Base-by-base conservation (phyloP, 1,140 invertebrate genomes). In the Dryas iulia region DNA sequence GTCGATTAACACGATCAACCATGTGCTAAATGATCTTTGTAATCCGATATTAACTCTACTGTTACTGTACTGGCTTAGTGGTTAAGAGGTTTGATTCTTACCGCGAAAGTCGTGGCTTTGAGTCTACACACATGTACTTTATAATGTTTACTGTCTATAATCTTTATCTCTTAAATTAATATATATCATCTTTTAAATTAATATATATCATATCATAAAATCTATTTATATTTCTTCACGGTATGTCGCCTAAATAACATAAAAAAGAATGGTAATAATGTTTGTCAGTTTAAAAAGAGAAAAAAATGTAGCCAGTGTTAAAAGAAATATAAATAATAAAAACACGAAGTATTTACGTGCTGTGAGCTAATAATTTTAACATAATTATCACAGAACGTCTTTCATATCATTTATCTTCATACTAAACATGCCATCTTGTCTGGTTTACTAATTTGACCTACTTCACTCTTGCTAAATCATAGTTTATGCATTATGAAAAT, bases 361-460 rank as follows among this genome's bases (percentile, higher is more conserved):
- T 47, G 14, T 47, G 10, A 47, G 39, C 39, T 47, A 47, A 56
- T 56, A 56, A 56, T 26, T 56, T 56, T 25, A n/a, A n/a, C n/a
- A n/a, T 21, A 47, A 47, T 8, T 47, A 47, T 47, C 39, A 18
- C 39, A 47, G 39, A 47, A 47, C 8, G 39, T 21, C 39, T 47
- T 47, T 56, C 24, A 56, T 24, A 25, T 25, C 53, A 56, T 26
- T 56, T 56, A 26, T 56, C 53, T 56, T 56, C 53, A 56, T 56
- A 12, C 53, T 14, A 47, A n/a, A 12, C 53, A 12, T 14, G 12
- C 24, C 53, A 25, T 56, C 53, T 56, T 25, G 23, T 56, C 53
- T 56, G 24, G 12, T 26, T 56, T 56, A 25, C 23, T 56, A 56
- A 56, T 56, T 12, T 56, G 53, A 56, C 53, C 53, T 56, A 56